Conservation (phyloP, 2,797 vertebrate genomes). For the Sardinella longiceps region DNA sequence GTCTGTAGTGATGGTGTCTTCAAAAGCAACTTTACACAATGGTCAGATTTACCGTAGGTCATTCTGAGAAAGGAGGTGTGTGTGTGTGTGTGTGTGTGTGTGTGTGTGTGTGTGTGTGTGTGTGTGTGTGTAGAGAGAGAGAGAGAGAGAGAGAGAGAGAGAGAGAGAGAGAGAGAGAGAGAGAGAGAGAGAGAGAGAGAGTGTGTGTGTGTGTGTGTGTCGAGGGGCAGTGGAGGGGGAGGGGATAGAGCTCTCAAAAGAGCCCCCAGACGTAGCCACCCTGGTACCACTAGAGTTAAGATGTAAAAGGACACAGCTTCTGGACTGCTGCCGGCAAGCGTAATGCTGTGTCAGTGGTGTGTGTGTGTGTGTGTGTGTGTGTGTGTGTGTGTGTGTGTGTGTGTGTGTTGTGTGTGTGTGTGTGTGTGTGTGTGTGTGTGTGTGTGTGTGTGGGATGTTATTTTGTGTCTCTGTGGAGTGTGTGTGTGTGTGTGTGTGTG, state of each 20-base stretch:
- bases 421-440: conserved; percentile 15
- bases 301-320: conserved; percentile 20
- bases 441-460: background rate
- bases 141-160: too few relatives aligned
- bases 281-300: background rate
- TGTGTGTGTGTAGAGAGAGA: background rate
- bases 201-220: background rate
- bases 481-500: background rate
- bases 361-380: background rate
- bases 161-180: too few relatives aligned
- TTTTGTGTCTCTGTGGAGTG: background rate
- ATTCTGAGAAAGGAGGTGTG: background rate
- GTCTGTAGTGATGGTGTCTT: background rate
- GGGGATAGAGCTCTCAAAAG: background rate
- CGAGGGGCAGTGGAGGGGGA: background rate
- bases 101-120: background rate
- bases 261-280: background rate
- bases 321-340: background rate
- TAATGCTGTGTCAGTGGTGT: background rate
- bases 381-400: background rate
- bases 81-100: background rate
- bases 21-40: background rate
- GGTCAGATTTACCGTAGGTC: background rate
- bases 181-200: too few relatives aligned
- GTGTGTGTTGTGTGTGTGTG: background rate